Evolutionary conservation across 2,797 vertebrate genomes (phyloP).

Genomic region (Setipinna tenuifilis): DNA sequence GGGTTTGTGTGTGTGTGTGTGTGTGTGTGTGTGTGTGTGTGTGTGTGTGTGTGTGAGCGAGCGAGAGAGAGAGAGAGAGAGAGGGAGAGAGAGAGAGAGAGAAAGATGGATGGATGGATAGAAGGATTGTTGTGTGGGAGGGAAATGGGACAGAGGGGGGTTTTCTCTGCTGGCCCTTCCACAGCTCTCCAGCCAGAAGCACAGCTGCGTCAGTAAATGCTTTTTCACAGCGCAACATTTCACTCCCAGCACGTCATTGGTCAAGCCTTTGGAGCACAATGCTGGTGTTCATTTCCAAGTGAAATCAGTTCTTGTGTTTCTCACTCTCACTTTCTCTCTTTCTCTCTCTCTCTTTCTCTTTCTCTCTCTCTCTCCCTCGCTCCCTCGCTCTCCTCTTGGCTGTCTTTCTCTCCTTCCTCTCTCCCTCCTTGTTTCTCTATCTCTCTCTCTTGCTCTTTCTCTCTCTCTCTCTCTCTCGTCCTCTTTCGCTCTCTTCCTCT

Average conservation of each 20-base stretch:
- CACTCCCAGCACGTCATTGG: constrained; percentile 70
- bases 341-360: background rate
- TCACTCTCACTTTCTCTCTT: background rate
- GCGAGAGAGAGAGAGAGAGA: background rate
- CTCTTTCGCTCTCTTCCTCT: too few species aligned
- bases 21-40: too few species aligned
- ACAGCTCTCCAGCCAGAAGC: constrained; percentile 61
- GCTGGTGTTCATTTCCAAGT: constrained; percentile 68
- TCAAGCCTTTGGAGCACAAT: constrained; percentile 67
- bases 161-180: constrained; percentile 47
- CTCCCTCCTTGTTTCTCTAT: background rate
- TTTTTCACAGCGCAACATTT: constrained; percentile 65
- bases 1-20: background rate
- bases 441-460: too few species aligned
- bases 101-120: background rate
- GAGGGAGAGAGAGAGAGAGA: constrained; percentile 1
- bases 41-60: background rate
- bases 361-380: too few species aligned
- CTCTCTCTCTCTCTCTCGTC: too few species aligned
- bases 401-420: constrained; percentile 38
- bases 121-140: constrained; percentile 43
- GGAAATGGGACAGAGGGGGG: background rate
- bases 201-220: constrained; percentile 74
- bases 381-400: constrained; percentile 21
- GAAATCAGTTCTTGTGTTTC: constrained; percentile 61